phyloP scores from a whole-genome alignment of 1,140 invertebrate species.

The Drosophila sucinea region DNA sequence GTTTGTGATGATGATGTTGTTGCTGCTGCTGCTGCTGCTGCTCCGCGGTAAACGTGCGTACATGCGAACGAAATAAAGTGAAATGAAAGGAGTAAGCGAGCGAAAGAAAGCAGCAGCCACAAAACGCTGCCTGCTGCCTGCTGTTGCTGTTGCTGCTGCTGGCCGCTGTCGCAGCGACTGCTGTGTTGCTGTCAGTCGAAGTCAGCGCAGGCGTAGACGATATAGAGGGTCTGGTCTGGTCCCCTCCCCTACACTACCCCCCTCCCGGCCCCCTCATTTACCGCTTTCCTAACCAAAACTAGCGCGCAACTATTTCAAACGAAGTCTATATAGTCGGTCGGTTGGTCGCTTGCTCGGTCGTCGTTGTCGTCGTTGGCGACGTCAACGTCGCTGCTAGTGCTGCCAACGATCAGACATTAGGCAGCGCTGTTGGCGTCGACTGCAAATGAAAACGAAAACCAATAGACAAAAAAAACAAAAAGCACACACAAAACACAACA shows the following conservation, averaged over 20 bases:
- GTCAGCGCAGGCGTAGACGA: slow-evolving; percentile 51
- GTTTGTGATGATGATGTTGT: slow-evolving; percentile 11
- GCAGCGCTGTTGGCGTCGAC: slow-evolving; percentile 38
- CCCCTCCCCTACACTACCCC: slow-evolving; percentile 11
- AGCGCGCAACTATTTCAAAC: slow-evolving; percentile 50
- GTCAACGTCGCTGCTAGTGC: neutral
- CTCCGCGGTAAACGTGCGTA: slow-evolving; percentile 82
- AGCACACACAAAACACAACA: slow-evolving; percentile 34
- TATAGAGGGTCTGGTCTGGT: slow-evolving; percentile 21
- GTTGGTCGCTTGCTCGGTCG: neutral
- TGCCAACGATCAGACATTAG: slow-evolving; percentile 58
- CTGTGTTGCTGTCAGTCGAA: slow-evolving; percentile 21
- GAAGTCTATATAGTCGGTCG: slow-evolving; percentile 11
- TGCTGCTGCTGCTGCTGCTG: slow-evolving; percentile 50
- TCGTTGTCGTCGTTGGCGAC: slow-evolving; percentile 3
- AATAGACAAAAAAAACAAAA: slow-evolving; percentile 66
- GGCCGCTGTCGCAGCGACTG: slow-evolving; percentile 37
- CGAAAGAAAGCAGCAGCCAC: slow-evolving; percentile 83
- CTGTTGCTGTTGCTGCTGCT: slow-evolving; percentile 30
- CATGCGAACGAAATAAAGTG: slow-evolving; percentile 83
- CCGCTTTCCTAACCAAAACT: slow-evolving; percentile 39
- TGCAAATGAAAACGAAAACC: slow-evolving; percentile 80
- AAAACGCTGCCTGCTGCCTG: slow-evolving; percentile 57
- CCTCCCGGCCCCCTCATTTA: neutral
- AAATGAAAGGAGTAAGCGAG: slow-evolving; percentile 83